Evolutionary conservation across 2,888 invertebrate species (phyloP).

Genomic region (Vesta saturnalis): DNA sequence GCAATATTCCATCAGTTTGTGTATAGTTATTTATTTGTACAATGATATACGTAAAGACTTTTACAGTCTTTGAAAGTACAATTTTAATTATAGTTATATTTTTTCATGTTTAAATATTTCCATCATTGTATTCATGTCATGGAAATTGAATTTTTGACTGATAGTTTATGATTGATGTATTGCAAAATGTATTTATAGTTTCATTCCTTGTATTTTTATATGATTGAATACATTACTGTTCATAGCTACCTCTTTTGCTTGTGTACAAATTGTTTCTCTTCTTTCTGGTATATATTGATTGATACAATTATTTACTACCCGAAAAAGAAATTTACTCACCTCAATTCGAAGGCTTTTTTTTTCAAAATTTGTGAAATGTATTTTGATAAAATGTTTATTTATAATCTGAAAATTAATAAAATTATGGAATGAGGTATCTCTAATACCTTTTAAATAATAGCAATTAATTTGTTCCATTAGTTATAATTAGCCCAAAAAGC

Average conservation of each 20-base stretch:
- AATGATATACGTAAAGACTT: slow-evolving; percentile 15
- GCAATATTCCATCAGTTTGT: slow-evolving; percentile 32
- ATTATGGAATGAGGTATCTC: no score
- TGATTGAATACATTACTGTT: not conserved
- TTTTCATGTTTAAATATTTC: not conserved
- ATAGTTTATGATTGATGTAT: not conserved
- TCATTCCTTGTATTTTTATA: slow-evolving; percentile 4
- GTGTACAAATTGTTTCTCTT: no score
- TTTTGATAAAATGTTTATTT: no score
- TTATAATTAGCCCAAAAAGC: no score
- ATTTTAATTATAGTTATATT: slow-evolving; percentile 4
- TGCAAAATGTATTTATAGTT: not conserved
- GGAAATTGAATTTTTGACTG: not conserved
- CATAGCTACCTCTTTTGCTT: not conserved
- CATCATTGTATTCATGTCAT: not conserved
- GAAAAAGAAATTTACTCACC: no score
- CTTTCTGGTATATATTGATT: no score
- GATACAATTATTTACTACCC: no score
- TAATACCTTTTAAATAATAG: no score
- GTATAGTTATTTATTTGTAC: slow-evolving; percentile 43
- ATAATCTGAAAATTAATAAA: no score
- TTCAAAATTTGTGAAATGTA: no score
- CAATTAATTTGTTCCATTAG: no score
- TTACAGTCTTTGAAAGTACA: slow-evolving; percentile 7
- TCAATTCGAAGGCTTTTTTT: no score